Conservation (phyloP, 2,113 vertebrate species). For the Rutilus rutilus region DNA sequence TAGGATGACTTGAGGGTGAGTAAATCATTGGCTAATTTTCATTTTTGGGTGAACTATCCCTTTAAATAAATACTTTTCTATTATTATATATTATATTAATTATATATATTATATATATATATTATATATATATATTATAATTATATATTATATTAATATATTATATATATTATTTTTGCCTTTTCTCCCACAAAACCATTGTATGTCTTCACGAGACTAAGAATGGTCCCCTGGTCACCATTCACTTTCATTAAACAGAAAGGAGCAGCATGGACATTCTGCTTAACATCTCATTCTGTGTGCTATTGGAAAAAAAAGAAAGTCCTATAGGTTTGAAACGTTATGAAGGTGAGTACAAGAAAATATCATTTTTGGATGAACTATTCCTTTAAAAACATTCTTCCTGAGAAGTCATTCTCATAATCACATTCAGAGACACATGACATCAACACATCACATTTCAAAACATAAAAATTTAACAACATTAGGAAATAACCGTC, state of each 20-base stretch:
- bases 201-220: background rate
- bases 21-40: too few species aligned
- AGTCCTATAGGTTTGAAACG: background rate
- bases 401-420: background rate
- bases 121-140: too few species aligned
- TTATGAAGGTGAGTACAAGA: background rate
- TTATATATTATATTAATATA: too few species aligned
- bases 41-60: background rate
- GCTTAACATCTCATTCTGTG: background rate
- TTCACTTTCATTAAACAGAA: background rate
- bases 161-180: too few species aligned
- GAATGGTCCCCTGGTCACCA: background rate
- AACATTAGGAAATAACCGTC: slow-evolving; percentile 54
- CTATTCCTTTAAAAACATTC: background rate
- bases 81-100: too few species aligned
- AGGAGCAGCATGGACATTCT: slow-evolving; percentile 5
- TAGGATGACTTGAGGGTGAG: background rate
- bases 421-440: background rate
- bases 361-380: background rate
- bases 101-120: too few species aligned
- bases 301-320: background rate
- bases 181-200: background rate
- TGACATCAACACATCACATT: background rate
- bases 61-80: background rate
- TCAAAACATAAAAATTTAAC: background rate